Evolutionary conservation across 2,113 vertebrate species (phyloP).

Genomic region (Otolemur garnettii): DNA sequence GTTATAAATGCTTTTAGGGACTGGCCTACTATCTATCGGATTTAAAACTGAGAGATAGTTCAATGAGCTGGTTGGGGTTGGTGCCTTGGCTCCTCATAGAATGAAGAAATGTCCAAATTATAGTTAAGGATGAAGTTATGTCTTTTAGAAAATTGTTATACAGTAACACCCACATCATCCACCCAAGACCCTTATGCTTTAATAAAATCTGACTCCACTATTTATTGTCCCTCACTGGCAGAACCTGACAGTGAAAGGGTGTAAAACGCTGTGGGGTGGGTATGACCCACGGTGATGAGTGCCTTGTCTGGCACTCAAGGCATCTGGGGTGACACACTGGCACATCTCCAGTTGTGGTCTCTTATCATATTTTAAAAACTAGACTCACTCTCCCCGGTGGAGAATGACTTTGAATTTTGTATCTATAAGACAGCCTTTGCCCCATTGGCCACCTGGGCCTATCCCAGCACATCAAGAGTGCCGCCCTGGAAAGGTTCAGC

Average conservation of each 20-base stretch:
- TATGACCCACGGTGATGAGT: not conserved
- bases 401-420: not conserved
- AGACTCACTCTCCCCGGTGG: not conserved
- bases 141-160: conserved; percentile 46
- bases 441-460: not conserved
- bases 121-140: not conserved
- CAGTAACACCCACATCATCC: conserved; percentile 12
- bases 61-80: conserved; percentile 8
- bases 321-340: not conserved
- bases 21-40: not conserved
- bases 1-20: not conserved
- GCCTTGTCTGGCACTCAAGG: not conserved
- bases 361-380: not conserved
- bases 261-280: not conserved
- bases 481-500: accelerated
- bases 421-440: not conserved
- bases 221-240: conserved; percentile 45
- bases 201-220: conserved; percentile 29
- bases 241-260: not conserved
- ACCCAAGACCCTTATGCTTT: conserved; percentile 20
- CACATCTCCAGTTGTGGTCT: not conserved
- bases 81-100: not conserved
- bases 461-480: not conserved
- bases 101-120: not conserved
- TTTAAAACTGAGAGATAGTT: not conserved